phyloP scores from a whole-genome alignment of 2,113 vertebrate species.

The Pristiophorus japonicus region DNA sequence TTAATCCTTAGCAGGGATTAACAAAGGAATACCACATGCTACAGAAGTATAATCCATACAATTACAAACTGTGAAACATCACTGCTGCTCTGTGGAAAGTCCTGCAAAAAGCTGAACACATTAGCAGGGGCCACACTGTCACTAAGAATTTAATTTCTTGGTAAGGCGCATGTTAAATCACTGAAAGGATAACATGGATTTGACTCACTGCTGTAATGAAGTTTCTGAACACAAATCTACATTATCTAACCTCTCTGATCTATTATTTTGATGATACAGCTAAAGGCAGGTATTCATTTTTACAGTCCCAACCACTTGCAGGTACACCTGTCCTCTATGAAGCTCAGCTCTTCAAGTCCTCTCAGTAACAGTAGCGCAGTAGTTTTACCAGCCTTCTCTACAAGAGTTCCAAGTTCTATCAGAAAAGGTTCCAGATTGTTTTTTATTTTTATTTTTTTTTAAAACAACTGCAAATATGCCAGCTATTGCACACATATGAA shows the following conservation, averaged over 20 bases:
- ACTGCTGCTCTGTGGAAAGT: not conserved
- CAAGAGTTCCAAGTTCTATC: not conserved
- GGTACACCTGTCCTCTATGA: not conserved
- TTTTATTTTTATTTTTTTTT: too few species aligned
- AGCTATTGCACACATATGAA: not conserved
- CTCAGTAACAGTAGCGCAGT: not conserved
- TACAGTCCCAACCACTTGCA: not conserved
- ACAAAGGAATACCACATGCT: not conserved
- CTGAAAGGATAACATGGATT: not conserved
- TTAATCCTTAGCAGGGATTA: not conserved
- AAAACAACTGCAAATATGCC: not conserved
- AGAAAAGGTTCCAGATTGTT: not conserved
- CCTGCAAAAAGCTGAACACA: not conserved
- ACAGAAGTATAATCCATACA: not conserved
- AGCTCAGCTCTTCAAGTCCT: not conserved
- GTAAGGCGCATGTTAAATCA: not conserved
- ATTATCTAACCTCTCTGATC: not conserved
- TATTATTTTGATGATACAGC: not conserved
- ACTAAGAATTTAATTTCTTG: not conserved
- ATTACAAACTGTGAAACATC: not conserved
- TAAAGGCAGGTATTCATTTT: not conserved
- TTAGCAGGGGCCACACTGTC: not conserved
- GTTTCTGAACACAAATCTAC: not conserved
- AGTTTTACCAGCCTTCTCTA: not conserved
- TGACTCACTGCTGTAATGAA: not conserved